phyloP scores from a whole-genome alignment of 2,113 vertebrate species.

The Pseudolaguvia tuberculata region DNA sequence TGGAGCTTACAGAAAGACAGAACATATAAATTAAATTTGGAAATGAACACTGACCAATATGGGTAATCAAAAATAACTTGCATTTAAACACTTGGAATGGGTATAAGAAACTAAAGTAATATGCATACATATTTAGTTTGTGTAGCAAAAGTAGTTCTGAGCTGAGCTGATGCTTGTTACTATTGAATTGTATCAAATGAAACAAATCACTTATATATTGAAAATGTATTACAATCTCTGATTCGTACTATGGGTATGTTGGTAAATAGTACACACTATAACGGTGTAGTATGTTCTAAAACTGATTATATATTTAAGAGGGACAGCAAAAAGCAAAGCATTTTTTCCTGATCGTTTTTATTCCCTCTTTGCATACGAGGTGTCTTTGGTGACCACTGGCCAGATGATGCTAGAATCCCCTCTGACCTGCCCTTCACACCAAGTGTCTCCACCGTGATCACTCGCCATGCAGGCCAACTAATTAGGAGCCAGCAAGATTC shows the following conservation, averaged over 20 bases:
- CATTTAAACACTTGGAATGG: not conserved
- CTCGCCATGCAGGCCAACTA: conserved; percentile 59
- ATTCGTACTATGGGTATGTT: no score
- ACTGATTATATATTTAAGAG: conserved; percentile 6
- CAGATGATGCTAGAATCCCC: conserved; percentile 53
- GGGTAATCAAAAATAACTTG: not conserved
- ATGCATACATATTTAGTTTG: no score
- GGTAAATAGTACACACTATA: no score
- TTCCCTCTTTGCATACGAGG: conserved; percentile 69
- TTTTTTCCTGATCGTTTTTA: conserved; percentile 46
- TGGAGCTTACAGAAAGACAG: conserved; percentile 1
- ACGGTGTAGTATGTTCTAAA: not conserved
- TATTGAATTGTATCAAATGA: no score
- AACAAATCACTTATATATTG: no score
- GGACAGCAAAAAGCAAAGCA: not conserved
- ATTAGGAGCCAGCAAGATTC: conserved; percentile 54
- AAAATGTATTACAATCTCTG: no score
- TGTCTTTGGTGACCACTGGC: conserved; percentile 63
- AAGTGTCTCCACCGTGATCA: conserved; percentile 67
- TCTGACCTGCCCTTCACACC: conserved; percentile 68
- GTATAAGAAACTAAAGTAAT: no score
- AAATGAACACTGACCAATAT: not conserved
- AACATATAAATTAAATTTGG: not conserved
- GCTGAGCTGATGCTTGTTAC: no score
- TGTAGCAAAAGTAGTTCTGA: no score